Base-by-base conservation (phyloP, 2,888 invertebrate genomes). In the Coenonympha arcania region DNA sequence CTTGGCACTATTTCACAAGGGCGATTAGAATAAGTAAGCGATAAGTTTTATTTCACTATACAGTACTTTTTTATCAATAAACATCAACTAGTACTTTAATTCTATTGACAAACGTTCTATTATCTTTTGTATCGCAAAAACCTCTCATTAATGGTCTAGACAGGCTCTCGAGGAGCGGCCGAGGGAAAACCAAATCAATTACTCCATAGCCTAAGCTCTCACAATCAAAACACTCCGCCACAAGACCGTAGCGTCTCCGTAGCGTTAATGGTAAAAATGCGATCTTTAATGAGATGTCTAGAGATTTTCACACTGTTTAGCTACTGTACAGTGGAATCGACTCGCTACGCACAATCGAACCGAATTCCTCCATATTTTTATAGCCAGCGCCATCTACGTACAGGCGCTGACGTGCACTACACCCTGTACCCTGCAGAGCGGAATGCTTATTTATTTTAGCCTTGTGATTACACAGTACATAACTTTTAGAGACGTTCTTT, bases 281-380 rank as follows among this genome's bases (percentile, higher is more conserved):
- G 28, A 20, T 16, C 34, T 20, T n/a, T 50, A 54, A 54, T 47
- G 50, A 54, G 52, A 52, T 45, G 41, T 41, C 42, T 19, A 39
- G 42, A 19, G 28, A 22, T 15, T 48, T 6, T 31, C 43, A 31
- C 48, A 20, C 41, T n/a, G 47, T 16, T 39, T 13, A 15, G 39
- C 2, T 24, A 39, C 4, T 2, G 4, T 24, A 39, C 39, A 39
- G 39, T 15, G 13, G n/a, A n/a, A n/a, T n/a, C n/a, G n/a, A n/a
- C n/a, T n/a, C n/a, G n/a, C n/a, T n/a, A n/a, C n/a, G n/a, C n/a
- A n/a, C n/a, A n/a, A n/a, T n/a, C n/a, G n/a, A n/a, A n/a, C n/a
- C n/a, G n/a, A n/a, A n/a, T n/a, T n/a, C n/a, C n/a, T n/a, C n/a
- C n/a, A n/a, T n/a, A n/a, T n/a, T n/a, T n/a, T n/a, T n/a, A n/a